Conservation (phyloP, 2,888 invertebrate species). For the Apamea crenata region DNA sequence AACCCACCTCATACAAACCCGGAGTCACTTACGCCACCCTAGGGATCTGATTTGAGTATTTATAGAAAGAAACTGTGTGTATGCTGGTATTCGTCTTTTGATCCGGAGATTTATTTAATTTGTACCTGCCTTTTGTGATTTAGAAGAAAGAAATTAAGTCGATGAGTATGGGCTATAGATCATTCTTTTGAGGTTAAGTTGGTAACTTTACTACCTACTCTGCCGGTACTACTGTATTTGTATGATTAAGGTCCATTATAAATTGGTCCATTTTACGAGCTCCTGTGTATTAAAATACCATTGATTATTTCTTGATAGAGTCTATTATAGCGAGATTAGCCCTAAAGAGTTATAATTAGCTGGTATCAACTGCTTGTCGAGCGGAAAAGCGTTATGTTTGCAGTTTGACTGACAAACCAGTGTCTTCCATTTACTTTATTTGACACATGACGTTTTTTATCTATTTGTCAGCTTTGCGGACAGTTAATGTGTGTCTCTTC, state of each 20-base stretch:
- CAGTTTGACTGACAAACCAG: not conserved
- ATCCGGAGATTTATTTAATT: slow-evolving; percentile 44
- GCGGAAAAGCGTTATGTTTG: not conserved
- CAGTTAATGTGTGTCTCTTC: not conserved
- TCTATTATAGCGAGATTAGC: not conserved
- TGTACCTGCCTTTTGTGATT: slow-evolving; percentile 16
- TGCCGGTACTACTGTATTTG: not conserved
- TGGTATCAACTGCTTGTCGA: not conserved
- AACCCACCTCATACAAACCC: slow-evolving; percentile 23
- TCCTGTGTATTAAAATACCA: not conserved
- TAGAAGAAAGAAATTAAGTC: not conserved
- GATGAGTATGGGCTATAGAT: not conserved
- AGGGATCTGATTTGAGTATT: slow-evolving; percentile 44
- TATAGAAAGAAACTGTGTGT: slow-evolving; percentile 25
- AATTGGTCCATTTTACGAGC: not conserved
- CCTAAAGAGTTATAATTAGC: too few relatives aligned
- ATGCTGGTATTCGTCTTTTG: slow-evolving; percentile 32
- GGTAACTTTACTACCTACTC: not conserved
- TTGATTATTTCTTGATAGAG: not conserved
- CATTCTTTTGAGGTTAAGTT: not conserved
- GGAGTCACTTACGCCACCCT: slow-evolving; percentile 28
- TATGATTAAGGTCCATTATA: not conserved
- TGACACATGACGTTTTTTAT: not conserved
- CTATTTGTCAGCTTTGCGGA: not conserved
- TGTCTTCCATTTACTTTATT: not conserved